phyloP scores from a whole-genome alignment of 2,888 invertebrate species.

The Macrostomum cliftonense region DNA sequence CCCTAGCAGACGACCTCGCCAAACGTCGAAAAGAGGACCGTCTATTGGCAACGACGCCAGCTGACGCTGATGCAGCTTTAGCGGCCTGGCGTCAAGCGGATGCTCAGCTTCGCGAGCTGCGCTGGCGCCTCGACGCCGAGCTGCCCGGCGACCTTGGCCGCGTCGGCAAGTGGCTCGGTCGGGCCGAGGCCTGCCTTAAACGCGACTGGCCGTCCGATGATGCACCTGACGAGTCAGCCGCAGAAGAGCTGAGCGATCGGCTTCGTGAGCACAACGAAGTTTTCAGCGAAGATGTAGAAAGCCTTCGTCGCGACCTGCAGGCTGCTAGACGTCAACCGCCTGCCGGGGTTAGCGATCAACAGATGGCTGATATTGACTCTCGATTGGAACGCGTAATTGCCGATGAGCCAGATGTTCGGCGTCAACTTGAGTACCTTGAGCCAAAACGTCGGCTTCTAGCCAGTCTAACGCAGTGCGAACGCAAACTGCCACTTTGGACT shows the following conservation, averaged over 20 bases:
- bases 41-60: too few species aligned
- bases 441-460: constrained; percentile 55
- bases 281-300: constrained; percentile 35
- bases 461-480: constrained; percentile 70
- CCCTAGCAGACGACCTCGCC: too few species aligned
- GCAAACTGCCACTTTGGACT: constrained; percentile 68
- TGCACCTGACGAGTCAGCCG: constrained; percentile 13
- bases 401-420: too few species aligned
- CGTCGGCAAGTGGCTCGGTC: constrained; percentile 71
- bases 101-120: constrained; percentile 32
- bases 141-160: constrained; percentile 66
- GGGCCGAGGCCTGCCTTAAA: constrained; percentile 43
- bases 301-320: too few species aligned
- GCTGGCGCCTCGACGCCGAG: constrained; percentile 65
- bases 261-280: constrained; percentile 46
- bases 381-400: too few species aligned
- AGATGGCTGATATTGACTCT: too few species aligned
- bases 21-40: too few species aligned
- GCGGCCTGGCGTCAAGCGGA: too few species aligned
- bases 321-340: too few species aligned
- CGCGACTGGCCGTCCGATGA: not conserved
- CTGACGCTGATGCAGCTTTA: too few species aligned
- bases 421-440: constrained; percentile 28
- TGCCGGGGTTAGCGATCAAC: too few species aligned
- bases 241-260: constrained; percentile 44